Conservation (phyloP, 2,888 invertebrate genomes). For the Brachyptera putata region DNA sequence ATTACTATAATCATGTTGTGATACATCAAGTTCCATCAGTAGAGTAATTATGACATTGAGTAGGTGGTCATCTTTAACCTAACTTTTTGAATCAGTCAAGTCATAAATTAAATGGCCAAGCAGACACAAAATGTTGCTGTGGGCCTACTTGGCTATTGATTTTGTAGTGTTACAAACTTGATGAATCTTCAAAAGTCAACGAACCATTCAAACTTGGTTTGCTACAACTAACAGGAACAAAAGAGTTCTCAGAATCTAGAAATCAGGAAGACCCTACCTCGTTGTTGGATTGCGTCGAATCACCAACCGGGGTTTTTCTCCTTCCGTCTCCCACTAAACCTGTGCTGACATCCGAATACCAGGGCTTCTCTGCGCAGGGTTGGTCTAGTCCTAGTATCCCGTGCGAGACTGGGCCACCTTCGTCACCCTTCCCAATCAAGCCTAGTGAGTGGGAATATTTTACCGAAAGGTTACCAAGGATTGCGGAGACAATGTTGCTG, state of each 20-base stretch:
- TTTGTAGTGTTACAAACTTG: too few relatives aligned
- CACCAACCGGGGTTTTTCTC: constrained; percentile 48
- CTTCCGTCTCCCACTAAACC: constrained; percentile 59
- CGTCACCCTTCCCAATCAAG: neutral
- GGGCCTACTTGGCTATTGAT: too few relatives aligned
- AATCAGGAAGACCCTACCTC: constrained; percentile 30
- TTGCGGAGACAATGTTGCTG: neutral
- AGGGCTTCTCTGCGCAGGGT: constrained; percentile 41
- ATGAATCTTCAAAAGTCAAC: neutral
- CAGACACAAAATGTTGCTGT: too few relatives aligned
- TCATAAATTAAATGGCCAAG: too few relatives aligned
- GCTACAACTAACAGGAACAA: neutral
- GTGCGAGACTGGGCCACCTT: constrained; percentile 38
- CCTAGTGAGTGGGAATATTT: too few relatives aligned
- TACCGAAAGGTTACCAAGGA: too few relatives aligned
- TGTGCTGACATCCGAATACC: constrained; percentile 43
- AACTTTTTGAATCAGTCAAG: too few relatives aligned
- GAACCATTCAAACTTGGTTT: neutral
- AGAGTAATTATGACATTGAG: too few relatives aligned
- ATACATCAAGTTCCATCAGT: too few relatives aligned
- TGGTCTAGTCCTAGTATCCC: constrained; percentile 41
- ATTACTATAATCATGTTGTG: too few relatives aligned
- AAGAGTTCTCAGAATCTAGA: constrained; percentile 12
- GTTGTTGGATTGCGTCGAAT: constrained; percentile 36
- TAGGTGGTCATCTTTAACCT: too few relatives aligned